Conservation (phyloP, 2,888 invertebrate genomes). For the Tetranychus truncatus region DNA sequence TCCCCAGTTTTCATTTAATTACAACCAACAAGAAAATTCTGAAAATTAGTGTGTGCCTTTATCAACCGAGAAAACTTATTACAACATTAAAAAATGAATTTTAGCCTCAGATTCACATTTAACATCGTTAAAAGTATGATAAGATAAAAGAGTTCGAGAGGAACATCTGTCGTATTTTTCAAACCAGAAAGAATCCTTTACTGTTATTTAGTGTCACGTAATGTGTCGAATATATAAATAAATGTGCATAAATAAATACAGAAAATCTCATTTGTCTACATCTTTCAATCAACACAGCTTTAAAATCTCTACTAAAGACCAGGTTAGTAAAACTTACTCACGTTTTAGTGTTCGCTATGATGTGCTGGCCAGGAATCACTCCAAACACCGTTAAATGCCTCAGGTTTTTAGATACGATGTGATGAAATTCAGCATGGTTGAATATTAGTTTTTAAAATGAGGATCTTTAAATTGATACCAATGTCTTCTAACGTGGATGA, state of each 20-base stretch:
- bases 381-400: conserved; percentile 39
- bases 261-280: not conserved
- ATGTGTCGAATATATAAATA: too few relatives aligned
- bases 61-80: too few relatives aligned
- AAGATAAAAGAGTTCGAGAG: conserved; percentile 1
- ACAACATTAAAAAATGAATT: too few relatives aligned
- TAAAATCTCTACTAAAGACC: not conserved
- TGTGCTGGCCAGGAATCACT: conserved; percentile 34
- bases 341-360: conserved; percentile 26
- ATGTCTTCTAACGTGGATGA: not conserved
- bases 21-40: too few relatives aligned
- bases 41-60: too few relatives aligned
- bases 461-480: not conserved
- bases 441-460: too few relatives aligned
- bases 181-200: not conserved
- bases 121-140: too few relatives aligned
- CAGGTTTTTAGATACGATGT: conserved; percentile 36
- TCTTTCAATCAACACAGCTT: conserved; percentile 6
- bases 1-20: too few relatives aligned
- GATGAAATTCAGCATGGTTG: conserved; percentile 27
- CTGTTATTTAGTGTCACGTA: not conserved
- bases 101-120: too few relatives aligned
- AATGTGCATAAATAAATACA: too few relatives aligned
- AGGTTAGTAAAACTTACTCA: not conserved
- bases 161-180: conserved; percentile 1